Evolutionary conservation across 2,888 invertebrate species (phyloP).

Genomic region (Scrobipalpa atriplicella): DNA sequence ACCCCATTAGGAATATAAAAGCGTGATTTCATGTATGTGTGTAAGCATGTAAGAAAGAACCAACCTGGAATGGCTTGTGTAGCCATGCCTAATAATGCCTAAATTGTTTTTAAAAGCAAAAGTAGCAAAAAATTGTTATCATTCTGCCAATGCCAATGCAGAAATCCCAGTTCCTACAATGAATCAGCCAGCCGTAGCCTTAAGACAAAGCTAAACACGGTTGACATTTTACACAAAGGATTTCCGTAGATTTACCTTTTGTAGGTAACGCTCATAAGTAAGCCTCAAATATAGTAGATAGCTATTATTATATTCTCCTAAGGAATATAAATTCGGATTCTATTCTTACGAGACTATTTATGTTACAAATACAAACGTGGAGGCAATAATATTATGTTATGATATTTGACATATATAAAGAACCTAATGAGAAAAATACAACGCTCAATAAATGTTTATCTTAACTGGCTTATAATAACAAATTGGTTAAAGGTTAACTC

Average conservation of each 20-base stretch:
- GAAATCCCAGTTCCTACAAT: background rate
- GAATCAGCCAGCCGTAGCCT: background rate
- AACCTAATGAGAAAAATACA: too few species aligned
- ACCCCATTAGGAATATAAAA: too few species aligned
- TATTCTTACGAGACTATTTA: background rate
- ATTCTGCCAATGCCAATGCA: background rate
- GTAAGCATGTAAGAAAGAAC: too few species aligned
- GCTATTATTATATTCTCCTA: background rate
- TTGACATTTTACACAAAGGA: background rate
- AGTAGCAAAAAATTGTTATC: background rate
- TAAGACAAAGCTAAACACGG: background rate
- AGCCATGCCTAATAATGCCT: too few species aligned
- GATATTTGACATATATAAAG: too few species aligned
- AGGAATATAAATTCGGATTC: background rate
- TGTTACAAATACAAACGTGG: too few species aligned
- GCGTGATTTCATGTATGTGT: too few species aligned
- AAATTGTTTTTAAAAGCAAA: background rate
- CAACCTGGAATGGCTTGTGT: too few species aligned
- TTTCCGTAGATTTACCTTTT: background rate
- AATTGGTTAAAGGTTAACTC: too few species aligned
- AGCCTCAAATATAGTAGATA: conserved; percentile 6
- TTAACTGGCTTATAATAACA: too few species aligned
- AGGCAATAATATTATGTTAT: too few species aligned
- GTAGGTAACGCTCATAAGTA: background rate
- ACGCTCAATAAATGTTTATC: too few species aligned